These are phyloP conservation scores for Gymnodraco acuticeps DNA, from an alignment of 2,797 vertebrate species.

Conservation along the genomic window DNA sequence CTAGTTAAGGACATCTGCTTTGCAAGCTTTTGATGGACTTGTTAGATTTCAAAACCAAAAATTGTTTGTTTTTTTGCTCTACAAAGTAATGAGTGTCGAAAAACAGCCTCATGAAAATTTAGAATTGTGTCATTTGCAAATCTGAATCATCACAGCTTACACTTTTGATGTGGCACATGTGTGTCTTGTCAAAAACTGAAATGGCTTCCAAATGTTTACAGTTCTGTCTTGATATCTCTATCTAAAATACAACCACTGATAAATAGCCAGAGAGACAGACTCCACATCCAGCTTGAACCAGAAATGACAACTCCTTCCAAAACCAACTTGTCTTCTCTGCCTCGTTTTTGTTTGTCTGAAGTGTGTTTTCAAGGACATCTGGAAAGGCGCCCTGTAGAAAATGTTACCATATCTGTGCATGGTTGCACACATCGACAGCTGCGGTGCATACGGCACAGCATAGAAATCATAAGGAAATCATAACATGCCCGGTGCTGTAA, in stretches of 20 bases:
- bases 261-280: constrained; percentile 53
- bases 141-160: constrained; percentile 44
- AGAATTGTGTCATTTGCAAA: constrained; percentile 44
- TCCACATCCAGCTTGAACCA: constrained; percentile 38
- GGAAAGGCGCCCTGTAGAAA: constrained; percentile 57
- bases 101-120: constrained; percentile 51
- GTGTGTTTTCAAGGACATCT: constrained; percentile 76
- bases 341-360: constrained; percentile 35
- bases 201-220: constrained; percentile 52
- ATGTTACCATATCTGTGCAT: constrained; percentile 50
- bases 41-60: constrained; percentile 42
- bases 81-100: constrained; percentile 48
- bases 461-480: constrained; percentile 65
- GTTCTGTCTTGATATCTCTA: constrained; percentile 46
- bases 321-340: constrained; percentile 53
- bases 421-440: constrained; percentile 62
- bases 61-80: constrained; percentile 18
- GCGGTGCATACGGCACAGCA: constrained; percentile 60
- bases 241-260: constrained; percentile 57
- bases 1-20: constrained; percentile 56
- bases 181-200: constrained; percentile 39
- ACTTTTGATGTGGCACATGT: constrained; percentile 33
- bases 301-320: constrained; percentile 60
- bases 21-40: constrained; percentile 51
- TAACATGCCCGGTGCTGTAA: constrained; percentile 51